Percentiles rank a stretch among this genome's conserved stretches.
Conservation (phyloP, 2,113 vertebrate genomes). For the Malurus melanocephalus region DNA sequence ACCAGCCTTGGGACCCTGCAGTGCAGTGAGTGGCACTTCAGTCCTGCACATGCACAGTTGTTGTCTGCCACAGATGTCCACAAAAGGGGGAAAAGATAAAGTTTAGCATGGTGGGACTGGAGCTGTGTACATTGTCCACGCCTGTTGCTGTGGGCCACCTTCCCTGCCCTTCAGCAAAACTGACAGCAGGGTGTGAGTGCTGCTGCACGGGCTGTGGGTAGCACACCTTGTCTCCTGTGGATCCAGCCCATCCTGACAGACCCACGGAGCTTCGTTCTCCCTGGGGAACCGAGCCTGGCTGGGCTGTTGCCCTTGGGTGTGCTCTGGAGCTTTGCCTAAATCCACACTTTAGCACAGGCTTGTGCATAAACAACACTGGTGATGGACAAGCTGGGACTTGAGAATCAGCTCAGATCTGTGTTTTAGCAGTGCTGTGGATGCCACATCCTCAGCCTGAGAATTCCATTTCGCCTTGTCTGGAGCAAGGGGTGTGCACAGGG, state of each 20-base stretch:
- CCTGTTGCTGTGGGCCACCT: neutral
- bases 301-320: neutral
- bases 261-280: accelerated
- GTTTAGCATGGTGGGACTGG: neutral
- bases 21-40: neutral
- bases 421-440: neutral
- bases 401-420: neutral
- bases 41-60: neutral
- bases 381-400: constrained; percentile 30
- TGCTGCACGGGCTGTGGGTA: neutral
- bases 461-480: neutral
- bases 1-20: accelerated
- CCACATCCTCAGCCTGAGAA: neutral
- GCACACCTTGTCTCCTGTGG: accelerated
- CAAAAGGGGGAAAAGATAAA: neutral
- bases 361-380: constrained; percentile 24
- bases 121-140: neutral
- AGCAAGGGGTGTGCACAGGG: neutral
- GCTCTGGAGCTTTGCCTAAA: constrained; percentile 50
- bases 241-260: neutral
- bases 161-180: neutral
- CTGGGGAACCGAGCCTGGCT: neutral
- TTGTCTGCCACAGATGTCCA: neutral
- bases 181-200: neutral
- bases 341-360: neutral